A percentile compares a stretch with the other conserved stretches of the same genome.
phyloP scores from a whole-genome alignment of 2,888 invertebrate genomes.

The Ptychoptera albimana region DNA sequence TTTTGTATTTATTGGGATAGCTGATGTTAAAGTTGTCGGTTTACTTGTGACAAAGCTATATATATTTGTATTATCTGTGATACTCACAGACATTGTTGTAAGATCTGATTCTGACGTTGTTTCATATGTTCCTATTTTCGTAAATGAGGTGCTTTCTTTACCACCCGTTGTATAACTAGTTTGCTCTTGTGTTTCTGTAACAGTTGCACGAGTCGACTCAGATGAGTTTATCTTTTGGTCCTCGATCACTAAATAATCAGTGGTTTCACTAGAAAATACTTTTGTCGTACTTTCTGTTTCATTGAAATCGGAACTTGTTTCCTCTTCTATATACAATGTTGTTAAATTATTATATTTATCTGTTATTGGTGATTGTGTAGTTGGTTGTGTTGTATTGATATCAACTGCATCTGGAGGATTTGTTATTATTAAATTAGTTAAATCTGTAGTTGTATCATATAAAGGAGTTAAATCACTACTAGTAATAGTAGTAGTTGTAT shows the following conservation, averaged over 20 bases:
- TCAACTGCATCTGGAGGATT: background rate
- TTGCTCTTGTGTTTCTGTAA: conserved; percentile 11
- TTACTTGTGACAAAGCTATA: conserved; percentile 8
- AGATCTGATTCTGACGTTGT: conserved; percentile 4
- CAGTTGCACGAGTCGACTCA: background rate
- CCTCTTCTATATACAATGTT: conserved; percentile 1
- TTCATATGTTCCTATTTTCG: no score
- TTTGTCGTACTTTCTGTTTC: no score
- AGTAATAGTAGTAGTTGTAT: conserved; percentile 14
- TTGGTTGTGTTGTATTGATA: conserved; percentile 6
- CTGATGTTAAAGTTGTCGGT: conserved; percentile 8
- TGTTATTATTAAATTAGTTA: no score
- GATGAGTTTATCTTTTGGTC: background rate
- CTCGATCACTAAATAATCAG: conserved; percentile 3
- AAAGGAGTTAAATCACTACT: conserved; percentile 17
- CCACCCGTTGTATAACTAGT: conserved; percentile 11
- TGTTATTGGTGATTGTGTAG: conserved; percentile 7
- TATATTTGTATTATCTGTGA: conserved; percentile 1
- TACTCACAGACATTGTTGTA: background rate
- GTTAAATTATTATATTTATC: conserved; percentile 3
- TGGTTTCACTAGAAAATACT: background rate
- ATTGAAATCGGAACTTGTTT: background rate
- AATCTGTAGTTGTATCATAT: conserved; percentile 12
- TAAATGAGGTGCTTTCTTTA: conserved; percentile 2
- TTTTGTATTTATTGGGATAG: conserved; percentile 12